Evolutionary conservation across 2,888 invertebrate species (phyloP).

Genomic region (Electrophaes corylata): DNA sequence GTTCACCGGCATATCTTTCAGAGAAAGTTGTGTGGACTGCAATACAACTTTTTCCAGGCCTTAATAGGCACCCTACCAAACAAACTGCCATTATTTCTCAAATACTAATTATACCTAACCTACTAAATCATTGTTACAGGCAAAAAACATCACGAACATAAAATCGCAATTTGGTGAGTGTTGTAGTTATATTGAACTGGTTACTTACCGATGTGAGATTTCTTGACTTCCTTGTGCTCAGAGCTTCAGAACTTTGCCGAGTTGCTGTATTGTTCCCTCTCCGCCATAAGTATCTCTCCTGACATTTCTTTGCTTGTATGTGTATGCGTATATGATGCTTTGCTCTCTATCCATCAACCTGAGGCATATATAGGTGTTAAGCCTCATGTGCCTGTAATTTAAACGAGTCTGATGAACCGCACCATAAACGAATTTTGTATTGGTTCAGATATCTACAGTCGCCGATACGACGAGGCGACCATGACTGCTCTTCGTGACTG

Average conservation of each 20-base stretch:
- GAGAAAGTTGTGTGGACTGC: no score
- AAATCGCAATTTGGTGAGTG: conserved; percentile 49
- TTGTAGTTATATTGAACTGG: neutral
- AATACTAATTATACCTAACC: neutral
- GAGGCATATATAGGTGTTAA: no score
- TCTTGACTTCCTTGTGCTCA: neutral
- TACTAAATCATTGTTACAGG: conserved; percentile 43
- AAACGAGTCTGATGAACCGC: neutral
- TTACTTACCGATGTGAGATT: neutral
- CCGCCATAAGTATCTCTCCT: neutral
- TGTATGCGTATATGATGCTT: no score
- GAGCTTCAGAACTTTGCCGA: neutral
- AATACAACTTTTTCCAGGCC: no score
- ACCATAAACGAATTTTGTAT: neutral
- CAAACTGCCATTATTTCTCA: no score
- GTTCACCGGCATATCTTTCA: no score
- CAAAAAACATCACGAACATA: conserved; percentile 33
- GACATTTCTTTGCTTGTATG: neutral
- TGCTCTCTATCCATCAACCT: no score
- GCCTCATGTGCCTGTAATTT: no score
- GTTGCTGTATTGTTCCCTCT: neutral
- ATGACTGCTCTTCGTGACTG: conserved; percentile 60
- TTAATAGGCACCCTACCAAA: no score
- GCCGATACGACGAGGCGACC: conserved; percentile 56
- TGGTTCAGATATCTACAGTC: conserved; percentile 63